phyloP scores from a whole-genome alignment of 2,797 vertebrate species.

The Eutrigla gurnardus region DNA sequence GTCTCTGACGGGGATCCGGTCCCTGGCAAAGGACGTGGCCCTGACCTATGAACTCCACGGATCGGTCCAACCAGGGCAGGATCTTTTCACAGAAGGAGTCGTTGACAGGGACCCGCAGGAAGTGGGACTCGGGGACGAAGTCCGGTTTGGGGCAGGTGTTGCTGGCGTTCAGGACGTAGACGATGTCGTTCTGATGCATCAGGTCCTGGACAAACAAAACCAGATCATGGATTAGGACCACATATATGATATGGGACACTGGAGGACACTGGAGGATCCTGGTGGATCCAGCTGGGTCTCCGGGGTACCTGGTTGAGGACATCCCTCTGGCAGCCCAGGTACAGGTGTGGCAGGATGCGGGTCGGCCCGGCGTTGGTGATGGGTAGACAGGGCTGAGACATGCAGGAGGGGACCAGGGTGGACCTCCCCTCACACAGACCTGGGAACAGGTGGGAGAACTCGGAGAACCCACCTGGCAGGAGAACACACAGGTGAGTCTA shows the following conservation, averaged over 20 bases:
- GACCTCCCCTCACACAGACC: conserved; percentile 96
- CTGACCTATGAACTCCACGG: conserved; percentile 94
- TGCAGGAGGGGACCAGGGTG: conserved; percentile 88
- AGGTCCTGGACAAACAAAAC: conserved; percentile 84
- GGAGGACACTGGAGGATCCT: too few species aligned
- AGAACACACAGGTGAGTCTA: not conserved
- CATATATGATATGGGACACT: too few species aligned
- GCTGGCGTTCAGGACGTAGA: conserved; percentile 93
- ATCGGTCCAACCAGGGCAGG: conserved; percentile 95
- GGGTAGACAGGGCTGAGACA: conserved; percentile 92
- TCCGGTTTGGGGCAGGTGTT: conserved; percentile 97
- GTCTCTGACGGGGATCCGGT: too few species aligned
- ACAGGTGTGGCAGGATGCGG: conserved; percentile 95
- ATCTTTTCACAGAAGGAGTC: conserved; percentile 99
- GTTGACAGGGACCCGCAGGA: conserved; percentile 95
- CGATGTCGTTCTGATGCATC: conserved; percentile 96
- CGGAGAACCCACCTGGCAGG: conserved; percentile 89
- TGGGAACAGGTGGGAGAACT: conserved; percentile 92
- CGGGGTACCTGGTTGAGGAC: conserved; percentile 92
- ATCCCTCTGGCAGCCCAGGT: conserved; percentile 96
- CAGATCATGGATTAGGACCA: not conserved
- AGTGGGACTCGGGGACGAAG: conserved; percentile 94
- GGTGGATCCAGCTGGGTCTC: too few species aligned
- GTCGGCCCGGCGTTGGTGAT: conserved; percentile 91
- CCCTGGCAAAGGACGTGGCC: not conserved